Conservation (phyloP, 1,140 invertebrate genomes). For the Drosophila santomea region DNA sequence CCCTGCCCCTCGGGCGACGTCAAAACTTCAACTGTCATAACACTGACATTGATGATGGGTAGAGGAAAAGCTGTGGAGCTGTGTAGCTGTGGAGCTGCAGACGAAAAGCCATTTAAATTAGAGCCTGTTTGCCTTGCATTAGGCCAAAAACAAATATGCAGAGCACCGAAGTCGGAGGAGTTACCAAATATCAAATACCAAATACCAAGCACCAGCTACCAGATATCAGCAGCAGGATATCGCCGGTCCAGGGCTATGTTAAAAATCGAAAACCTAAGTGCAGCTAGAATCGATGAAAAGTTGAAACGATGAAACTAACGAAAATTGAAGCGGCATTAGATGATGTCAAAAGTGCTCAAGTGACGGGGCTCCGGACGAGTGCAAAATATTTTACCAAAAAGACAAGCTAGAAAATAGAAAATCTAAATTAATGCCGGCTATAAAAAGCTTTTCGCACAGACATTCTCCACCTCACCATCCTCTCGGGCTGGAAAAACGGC, state of each 20-base stretch:
- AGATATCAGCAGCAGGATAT: background rate
- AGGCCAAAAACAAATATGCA: constrained; percentile 68
- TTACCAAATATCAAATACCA: background rate
- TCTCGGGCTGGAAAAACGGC: constrained; percentile 6
- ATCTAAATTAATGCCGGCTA: constrained; percentile 49
- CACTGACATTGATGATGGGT: constrained; percentile 55
- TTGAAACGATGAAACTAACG: constrained; percentile 3
- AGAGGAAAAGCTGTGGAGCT: constrained; percentile 6
- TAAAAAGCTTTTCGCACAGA: constrained; percentile 51
- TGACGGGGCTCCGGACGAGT: constrained; percentile 7
- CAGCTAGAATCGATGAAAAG: constrained; percentile 4
- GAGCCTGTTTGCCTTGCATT: constrained; percentile 77
- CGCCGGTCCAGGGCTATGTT: constrained; percentile 4
- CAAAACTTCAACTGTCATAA: constrained; percentile 82
- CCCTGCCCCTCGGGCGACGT: constrained; percentile 25
- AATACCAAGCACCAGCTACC: background rate
- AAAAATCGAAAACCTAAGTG: constrained; percentile 27
- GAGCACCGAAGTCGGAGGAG: constrained; percentile 24
- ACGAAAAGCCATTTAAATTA: constrained; percentile 74
- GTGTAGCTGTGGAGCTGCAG: constrained; percentile 15
- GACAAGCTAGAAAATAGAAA: constrained; percentile 35
- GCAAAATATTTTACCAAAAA: constrained; percentile 37
- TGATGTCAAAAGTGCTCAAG: constrained; percentile 26
- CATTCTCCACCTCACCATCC: background rate
- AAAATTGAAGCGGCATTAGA: constrained; percentile 24